Percentiles rank a stretch among this genome's conserved stretches.
phyloP scores from a whole-genome alignment of 2,888 invertebrate species.

The Agrochola circellaris region DNA sequence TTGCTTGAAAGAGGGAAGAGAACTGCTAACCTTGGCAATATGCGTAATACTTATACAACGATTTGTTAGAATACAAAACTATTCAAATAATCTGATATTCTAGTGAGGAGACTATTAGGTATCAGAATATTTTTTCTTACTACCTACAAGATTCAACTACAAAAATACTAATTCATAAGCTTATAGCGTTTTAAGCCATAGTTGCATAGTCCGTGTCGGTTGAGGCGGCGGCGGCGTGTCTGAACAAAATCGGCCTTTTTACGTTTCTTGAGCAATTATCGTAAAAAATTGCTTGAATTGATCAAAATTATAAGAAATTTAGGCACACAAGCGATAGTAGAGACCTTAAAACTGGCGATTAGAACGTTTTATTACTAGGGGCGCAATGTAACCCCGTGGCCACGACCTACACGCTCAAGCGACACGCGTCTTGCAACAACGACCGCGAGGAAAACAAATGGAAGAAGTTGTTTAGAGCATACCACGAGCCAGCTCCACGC shows the following conservation, averaged over 20 bases:
- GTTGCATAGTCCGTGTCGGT: not conserved
- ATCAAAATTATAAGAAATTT: not conserved
- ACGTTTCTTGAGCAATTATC: not conserved
- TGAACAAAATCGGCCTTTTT: not conserved
- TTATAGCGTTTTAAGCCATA: not conserved
- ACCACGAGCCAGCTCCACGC: too few species aligned
- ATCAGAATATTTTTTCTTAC: not conserved
- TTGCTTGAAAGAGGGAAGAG: not conserved
- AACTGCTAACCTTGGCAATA: not conserved
- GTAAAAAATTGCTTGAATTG: not conserved
- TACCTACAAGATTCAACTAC: not conserved
- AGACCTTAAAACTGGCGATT: not conserved
- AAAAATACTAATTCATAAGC: not conserved
- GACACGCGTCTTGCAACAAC: not conserved
- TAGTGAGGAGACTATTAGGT: not conserved
- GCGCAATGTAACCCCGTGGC: too few species aligned
- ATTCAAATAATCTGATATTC: not conserved
- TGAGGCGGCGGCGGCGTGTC: too few species aligned
- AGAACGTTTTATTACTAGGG: too few species aligned
- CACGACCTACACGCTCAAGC: too few species aligned
- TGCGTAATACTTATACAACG: not conserved
- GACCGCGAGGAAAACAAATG: not conserved
- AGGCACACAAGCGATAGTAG: not conserved
- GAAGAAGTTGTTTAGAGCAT: too few species aligned
- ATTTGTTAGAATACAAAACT: not conserved